Evolutionary conservation across 2,888 invertebrate species (phyloP).

Genomic region (Agelastica alni): DNA sequence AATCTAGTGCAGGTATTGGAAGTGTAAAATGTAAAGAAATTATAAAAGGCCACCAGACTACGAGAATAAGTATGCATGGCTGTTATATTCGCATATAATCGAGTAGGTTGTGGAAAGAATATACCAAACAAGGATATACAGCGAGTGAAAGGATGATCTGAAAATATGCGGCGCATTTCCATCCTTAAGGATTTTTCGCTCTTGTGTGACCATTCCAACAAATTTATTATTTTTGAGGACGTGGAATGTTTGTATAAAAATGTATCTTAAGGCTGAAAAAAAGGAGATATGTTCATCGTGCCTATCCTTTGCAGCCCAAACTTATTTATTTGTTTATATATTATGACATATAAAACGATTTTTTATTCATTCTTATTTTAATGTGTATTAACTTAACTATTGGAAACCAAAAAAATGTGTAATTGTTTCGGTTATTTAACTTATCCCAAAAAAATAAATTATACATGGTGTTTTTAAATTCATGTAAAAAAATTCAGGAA

Average conservation of each 20-base stretch:
- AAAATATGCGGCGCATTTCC: conserved; percentile 28
- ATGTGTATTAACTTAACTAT: no score
- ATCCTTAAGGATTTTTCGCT: conserved; percentile 22
- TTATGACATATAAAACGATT: no score
- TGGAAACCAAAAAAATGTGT: no score
- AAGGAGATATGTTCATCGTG: conserved; percentile 13
- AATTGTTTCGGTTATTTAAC: no score
- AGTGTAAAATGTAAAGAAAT: no score
- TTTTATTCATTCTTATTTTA: no score
- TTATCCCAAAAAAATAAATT: no score
- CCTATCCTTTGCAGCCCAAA: conserved; percentile 4
- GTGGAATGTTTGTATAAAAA: conserved; percentile 16
- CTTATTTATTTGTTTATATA: no score
- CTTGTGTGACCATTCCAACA: conserved; percentile 22
- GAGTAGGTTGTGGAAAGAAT: conserved; percentile 27
- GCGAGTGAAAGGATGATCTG: conserved; percentile 28
- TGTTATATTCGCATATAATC: conserved; percentile 31
- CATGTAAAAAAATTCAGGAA: no score
- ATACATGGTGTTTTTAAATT: no score
- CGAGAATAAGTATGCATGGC: conserved; percentile 24
- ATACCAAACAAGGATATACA: conserved; percentile 24
- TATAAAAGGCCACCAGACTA: conserved; percentile 1
- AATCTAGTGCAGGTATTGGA: no score
- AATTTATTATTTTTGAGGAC: conserved; percentile 27
- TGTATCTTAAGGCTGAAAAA: conserved; percentile 17